Conservation (phyloP, 2,888 invertebrate species). For the Lydus trimaculatus region DNA sequence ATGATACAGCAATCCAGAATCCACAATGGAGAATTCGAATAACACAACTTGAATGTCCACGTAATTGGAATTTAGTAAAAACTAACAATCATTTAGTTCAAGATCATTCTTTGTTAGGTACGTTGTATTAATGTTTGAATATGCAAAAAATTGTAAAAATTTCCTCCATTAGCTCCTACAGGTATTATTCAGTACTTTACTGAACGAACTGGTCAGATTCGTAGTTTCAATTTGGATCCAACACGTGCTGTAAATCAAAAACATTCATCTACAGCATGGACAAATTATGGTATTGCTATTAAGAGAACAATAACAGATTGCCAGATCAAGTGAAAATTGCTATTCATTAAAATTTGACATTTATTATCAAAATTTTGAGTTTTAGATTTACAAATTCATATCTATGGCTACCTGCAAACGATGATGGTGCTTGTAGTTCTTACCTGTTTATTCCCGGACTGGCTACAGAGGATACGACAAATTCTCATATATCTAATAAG, state of each 20-base stretch:
- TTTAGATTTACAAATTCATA: constrained; percentile 42
- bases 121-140: background rate
- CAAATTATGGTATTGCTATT: constrained; percentile 72
- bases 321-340: constrained; percentile 46
- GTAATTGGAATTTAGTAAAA: constrained; percentile 29
- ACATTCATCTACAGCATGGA: constrained; percentile 45
- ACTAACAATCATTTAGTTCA: constrained; percentile 27
- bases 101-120: constrained; percentile 39
- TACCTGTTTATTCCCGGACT: constrained; percentile 43
- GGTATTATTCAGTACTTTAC: constrained; percentile 75
- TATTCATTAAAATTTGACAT: background rate
- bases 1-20: constrained; percentile 17
- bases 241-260: background rate
- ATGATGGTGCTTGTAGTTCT: constrained; percentile 35
- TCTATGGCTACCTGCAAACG: constrained; percentile 30
- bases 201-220: constrained; percentile 65
- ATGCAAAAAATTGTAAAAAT: background rate
- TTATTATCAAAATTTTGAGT: constrained; percentile 8
- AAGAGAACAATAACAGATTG: constrained; percentile 56
- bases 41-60: constrained; percentile 56
- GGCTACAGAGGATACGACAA: background rate
- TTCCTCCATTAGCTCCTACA: constrained; percentile 63
- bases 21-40: constrained; percentile 51
- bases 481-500: background rate
- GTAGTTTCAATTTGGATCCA: constrained; percentile 67